These are phyloP conservation scores for Zaprionus camerounensis DNA, from an alignment of 1,140 invertebrate species.

Conservation along the genomic window DNA sequence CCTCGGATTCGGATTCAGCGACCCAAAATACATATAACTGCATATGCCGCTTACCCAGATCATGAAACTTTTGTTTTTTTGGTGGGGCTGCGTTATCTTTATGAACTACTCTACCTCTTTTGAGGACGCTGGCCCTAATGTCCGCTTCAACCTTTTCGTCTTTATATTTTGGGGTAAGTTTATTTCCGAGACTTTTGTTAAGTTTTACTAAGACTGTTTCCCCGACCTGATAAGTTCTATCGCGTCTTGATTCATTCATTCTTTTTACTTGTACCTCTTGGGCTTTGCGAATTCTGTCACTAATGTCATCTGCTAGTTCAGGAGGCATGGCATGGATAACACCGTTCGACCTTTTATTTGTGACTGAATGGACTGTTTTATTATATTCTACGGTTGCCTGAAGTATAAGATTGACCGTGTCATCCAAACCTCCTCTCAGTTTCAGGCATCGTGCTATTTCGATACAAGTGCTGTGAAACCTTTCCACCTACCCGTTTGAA, in stretches of 20 bases:
- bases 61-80: no score
- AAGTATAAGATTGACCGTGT: neutral
- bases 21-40: no score
- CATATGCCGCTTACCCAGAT: no score
- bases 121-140: neutral
- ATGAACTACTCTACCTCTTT: neutral
- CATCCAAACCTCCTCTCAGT: neutral
- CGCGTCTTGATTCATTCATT: neutral
- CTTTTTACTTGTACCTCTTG: neutral
- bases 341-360: neutral
- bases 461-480: no score
- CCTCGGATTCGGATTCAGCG: no score
- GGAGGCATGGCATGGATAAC: neutral
- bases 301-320: neutral
- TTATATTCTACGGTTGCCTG: slow-evolving; percentile 1
- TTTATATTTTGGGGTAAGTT: neutral
- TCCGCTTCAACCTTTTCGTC: neutral
- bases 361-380: neutral
- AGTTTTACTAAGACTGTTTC: neutral
- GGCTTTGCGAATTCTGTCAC: neutral
- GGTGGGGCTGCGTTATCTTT: no score
- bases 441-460: slow-evolving; percentile 3
- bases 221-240: neutral
- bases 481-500: no score
- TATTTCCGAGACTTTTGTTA: neutral